These are phyloP conservation scores for Pangasius mekongensis DNA, from an alignment of 2,797 vertebrate species.

Conservation along the genomic window DNA sequence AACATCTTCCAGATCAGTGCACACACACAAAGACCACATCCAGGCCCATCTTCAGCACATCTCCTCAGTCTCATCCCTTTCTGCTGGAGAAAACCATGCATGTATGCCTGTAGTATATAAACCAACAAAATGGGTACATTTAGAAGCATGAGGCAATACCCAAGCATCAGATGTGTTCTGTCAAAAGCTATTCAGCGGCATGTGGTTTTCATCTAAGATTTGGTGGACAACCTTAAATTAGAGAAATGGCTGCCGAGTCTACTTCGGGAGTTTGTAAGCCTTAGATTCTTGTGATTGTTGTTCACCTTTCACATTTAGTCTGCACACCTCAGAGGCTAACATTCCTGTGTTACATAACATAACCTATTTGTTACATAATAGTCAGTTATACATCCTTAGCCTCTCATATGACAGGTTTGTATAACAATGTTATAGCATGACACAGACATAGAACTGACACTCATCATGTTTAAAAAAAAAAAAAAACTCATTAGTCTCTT, in stretches of 20 bases:
- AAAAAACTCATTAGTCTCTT: not conserved
- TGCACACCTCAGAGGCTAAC: not conserved
- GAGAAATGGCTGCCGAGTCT: not conserved
- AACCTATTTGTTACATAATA: not conserved
- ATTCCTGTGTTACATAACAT: not conserved
- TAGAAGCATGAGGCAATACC: not conserved
- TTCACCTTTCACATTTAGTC: not conserved
- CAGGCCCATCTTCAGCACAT: slow-evolving; percentile 45
- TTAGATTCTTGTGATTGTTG: not conserved
- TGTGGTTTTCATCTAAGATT: slow-evolving; percentile 7
- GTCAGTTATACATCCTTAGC: not conserved
- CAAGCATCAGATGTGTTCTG: slow-evolving; percentile 31
- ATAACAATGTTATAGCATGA: not conserved
- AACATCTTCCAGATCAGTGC: slow-evolving; percentile 65
- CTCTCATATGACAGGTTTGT: not conserved
- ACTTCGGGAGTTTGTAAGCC: not conserved
- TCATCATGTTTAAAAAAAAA: not conserved
- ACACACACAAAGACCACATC: slow-evolving; percentile 54
- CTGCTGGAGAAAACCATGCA: slow-evolving; percentile 56
- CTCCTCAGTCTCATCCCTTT: slow-evolving; percentile 53
- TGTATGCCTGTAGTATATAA: slow-evolving; percentile 39
- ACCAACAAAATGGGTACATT: not conserved
- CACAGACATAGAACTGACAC: not conserved
- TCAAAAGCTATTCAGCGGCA: slow-evolving; percentile 5
- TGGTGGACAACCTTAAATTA: not conserved